phyloP scores from a whole-genome alignment of 2,797 vertebrate genomes.

The Cirrhinus mrigala region DNA sequence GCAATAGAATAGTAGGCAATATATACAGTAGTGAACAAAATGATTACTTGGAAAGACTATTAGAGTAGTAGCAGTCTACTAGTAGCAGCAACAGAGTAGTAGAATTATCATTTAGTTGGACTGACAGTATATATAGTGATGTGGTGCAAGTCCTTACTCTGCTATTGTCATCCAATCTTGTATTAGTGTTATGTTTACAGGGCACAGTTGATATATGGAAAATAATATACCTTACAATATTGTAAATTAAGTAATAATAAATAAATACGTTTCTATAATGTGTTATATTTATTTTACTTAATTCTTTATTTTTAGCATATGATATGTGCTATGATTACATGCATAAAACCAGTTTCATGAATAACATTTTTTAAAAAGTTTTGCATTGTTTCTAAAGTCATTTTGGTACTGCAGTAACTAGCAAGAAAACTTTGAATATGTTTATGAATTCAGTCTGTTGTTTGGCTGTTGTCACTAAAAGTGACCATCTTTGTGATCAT shows the following conservation, averaged over 20 bases:
- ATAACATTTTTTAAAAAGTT: neutral
- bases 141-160: neutral
- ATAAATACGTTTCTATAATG: neutral
- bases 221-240: neutral
- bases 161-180: neutral
- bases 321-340: neutral
- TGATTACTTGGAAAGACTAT: neutral
- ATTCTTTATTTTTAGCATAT: neutral
- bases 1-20: neutral
- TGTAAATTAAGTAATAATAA: neutral
- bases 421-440: neutral
- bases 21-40: neutral
- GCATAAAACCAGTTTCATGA: neutral
- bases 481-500: neutral
- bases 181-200: neutral
- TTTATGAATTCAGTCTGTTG: neutral
- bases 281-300: neutral
- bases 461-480: neutral
- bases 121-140: neutral
- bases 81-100: neutral
- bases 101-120: neutral
- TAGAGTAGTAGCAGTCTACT: neutral
- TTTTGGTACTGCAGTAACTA: neutral
- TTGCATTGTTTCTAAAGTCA: neutral
- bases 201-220: neutral